Percentiles rank a stretch among this genome's conserved stretches.
phyloP scores from a whole-genome alignment of 2,888 invertebrate species.

The Pachliopta kotzebuea region DNA sequence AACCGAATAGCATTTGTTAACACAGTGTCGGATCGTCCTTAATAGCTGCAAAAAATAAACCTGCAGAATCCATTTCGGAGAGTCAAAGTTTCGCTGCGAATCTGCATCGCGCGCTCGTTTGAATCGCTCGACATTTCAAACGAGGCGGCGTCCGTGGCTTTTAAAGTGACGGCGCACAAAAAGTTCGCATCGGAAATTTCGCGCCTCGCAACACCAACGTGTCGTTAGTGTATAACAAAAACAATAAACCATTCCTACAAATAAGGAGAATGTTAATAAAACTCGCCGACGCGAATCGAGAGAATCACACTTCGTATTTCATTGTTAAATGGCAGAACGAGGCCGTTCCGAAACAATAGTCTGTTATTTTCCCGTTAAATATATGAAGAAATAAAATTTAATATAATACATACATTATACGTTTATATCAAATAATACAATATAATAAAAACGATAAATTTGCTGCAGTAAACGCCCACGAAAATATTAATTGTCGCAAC shows the following conservation, averaged over 20 bases:
- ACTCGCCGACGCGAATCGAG: constrained; percentile 56
- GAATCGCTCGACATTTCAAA: constrained; percentile 34
- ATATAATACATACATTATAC: too few relatives aligned
- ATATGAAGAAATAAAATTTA: neutral
- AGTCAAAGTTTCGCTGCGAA: constrained; percentile 52
- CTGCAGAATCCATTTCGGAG: constrained; percentile 29
- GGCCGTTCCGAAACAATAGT: constrained; percentile 49
- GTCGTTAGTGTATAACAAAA: constrained; percentile 31
- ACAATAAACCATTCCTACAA: constrained; percentile 39
- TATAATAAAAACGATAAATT: too few relatives aligned
- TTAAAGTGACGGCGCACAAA: constrained; percentile 23
- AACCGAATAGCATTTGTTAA: constrained; percentile 60
- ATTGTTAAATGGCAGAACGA: constrained; percentile 55
- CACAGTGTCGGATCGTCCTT: constrained; percentile 50
- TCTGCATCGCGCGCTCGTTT: constrained; percentile 34
- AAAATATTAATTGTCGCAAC: too few relatives aligned
- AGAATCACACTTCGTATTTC: constrained; percentile 58
- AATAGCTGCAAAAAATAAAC: constrained; percentile 31
- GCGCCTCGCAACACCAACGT: constrained; percentile 31
- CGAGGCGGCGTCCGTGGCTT: constrained; percentile 29
- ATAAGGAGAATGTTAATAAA: constrained; percentile 67
- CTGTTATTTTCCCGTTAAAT: constrained; percentile 10
- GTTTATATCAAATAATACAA: too few relatives aligned
- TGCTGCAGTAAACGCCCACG: too few relatives aligned
- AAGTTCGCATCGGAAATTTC: constrained; percentile 32